Percentiles rank a stretch among this genome's conserved stretches.
Evolutionary conservation across 2,888 invertebrate species (phyloP).

Genomic region (Brachycybe producta): DNA sequence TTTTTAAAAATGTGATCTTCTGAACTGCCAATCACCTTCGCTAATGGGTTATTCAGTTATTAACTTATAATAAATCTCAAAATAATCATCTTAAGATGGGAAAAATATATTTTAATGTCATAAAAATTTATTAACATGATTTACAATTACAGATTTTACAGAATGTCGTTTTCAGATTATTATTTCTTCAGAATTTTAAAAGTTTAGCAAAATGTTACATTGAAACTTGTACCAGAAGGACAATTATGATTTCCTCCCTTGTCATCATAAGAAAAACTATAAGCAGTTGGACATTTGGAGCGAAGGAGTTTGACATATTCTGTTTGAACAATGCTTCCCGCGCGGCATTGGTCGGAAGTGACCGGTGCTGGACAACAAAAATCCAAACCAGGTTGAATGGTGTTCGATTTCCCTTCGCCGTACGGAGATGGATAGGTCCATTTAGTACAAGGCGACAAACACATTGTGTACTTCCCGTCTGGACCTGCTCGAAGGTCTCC

Average conservation of each 20-base stretch:
- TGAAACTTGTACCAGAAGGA: conserved; percentile 8
- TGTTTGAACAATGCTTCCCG: conserved; percentile 5
- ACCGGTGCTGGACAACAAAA: conserved; percentile 10
- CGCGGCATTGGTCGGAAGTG: conserved; percentile 1
- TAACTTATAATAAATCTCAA: too few species aligned
- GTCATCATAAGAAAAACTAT: conserved; percentile 10
- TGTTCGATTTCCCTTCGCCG: conserved; percentile 11
- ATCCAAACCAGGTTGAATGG: conserved; percentile 3
- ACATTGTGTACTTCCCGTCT: conserved; percentile 1
- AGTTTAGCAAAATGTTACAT: conserved; percentile 4
- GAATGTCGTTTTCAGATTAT: too few species aligned
- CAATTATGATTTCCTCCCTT: conserved; percentile 3
- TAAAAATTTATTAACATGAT: too few species aligned
- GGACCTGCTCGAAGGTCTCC: conserved; percentile 10
- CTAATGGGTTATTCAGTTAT: too few species aligned
- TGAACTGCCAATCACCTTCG: too few species aligned
- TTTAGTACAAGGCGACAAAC: conserved; percentile 13
- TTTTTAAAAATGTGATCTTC: too few species aligned
- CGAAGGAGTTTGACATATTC: conserved; percentile 3
- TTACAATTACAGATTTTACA: too few species aligned
- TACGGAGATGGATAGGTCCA: conserved; percentile 14
- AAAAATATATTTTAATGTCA: too few species aligned
- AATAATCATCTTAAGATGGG: too few species aligned
- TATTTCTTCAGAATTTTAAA: too few species aligned
- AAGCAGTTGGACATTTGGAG: conserved; percentile 4